These are phyloP conservation scores for Tarsius wallacei DNA, from an alignment of 2,797 vertebrate genomes.

Conservation along the genomic window DNA sequence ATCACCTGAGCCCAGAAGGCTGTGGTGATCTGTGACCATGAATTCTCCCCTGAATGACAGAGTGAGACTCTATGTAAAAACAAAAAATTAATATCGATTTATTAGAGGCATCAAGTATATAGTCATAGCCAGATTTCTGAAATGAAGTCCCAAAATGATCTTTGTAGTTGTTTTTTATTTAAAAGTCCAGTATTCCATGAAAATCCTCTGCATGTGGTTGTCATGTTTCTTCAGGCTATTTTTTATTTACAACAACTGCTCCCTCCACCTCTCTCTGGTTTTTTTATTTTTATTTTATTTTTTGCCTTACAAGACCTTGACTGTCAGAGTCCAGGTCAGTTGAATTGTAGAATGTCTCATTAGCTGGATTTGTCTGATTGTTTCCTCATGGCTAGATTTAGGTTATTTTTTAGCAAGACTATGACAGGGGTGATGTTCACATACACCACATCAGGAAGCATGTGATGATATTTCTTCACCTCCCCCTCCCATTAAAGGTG, in stretches of 20 bases:
- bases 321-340: neutral
- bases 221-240: neutral
- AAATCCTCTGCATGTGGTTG: neutral
- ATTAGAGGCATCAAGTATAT: neutral
- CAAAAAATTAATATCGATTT: neutral
- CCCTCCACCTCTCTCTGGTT: rapidly evolving
- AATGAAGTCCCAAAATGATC: neutral
- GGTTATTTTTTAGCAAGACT: neutral
- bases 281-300: neutral
- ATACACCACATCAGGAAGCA: neutral
- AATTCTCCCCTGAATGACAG: no score
- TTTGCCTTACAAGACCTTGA: neutral
- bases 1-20: no score
- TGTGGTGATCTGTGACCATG: no score
- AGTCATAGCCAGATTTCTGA: neutral
- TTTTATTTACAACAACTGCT: neutral
- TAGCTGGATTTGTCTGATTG: neutral
- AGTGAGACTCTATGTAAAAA: no score
- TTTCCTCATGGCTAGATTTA: neutral
- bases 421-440: neutral
- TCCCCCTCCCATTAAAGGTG: neutral
- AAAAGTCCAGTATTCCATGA: neutral
- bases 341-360: neutral
- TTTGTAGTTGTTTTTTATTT: neutral
- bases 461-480: neutral